Evolutionary conservation across 2,888 invertebrate genomes (phyloP).

Genomic region (Synergus laeviventris): DNA sequence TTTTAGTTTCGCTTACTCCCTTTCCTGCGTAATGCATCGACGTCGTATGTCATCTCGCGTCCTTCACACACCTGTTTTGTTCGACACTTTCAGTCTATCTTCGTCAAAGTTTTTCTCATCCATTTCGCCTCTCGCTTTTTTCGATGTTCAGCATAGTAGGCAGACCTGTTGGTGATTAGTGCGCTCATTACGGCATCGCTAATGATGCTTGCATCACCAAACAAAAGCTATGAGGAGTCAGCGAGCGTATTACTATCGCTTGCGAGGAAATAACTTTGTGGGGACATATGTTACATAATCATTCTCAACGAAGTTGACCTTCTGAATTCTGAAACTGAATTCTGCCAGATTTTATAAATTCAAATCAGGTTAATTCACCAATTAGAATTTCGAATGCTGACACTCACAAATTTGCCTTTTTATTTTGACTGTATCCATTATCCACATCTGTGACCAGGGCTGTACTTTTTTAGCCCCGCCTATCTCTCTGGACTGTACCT

Average conservation of each 20-base stretch:
- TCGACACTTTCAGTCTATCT: constrained; percentile 10
- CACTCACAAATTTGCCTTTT: too few relatives aligned
- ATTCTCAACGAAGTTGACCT: constrained; percentile 30
- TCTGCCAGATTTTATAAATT: too few relatives aligned
- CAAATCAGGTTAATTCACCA: too few relatives aligned
- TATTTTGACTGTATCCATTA: too few relatives aligned
- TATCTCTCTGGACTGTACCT: too few relatives aligned
- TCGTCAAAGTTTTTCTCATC: constrained; percentile 9
- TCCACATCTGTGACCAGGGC: too few relatives aligned
- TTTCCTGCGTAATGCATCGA: neutral
- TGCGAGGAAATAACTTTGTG: constrained; percentile 46
- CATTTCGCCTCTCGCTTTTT: constrained; percentile 48
- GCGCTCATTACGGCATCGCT: constrained; percentile 74
- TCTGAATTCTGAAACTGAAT: too few relatives aligned
- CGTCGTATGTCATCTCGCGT: neutral
- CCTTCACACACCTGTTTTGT: constrained; percentile 9
- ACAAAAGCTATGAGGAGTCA: constrained; percentile 65
- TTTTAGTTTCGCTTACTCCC: neutral
- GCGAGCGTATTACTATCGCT: constrained; percentile 45
- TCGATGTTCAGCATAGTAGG: constrained; percentile 56
- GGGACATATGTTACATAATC: neutral
- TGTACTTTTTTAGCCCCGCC: too few relatives aligned
- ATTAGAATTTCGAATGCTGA: too few relatives aligned
- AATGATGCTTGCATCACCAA: constrained; percentile 72
- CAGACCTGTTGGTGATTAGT: constrained; percentile 72